Conservation (phyloP, 2,888 invertebrate species). For the Oxycera nigricornis region DNA sequence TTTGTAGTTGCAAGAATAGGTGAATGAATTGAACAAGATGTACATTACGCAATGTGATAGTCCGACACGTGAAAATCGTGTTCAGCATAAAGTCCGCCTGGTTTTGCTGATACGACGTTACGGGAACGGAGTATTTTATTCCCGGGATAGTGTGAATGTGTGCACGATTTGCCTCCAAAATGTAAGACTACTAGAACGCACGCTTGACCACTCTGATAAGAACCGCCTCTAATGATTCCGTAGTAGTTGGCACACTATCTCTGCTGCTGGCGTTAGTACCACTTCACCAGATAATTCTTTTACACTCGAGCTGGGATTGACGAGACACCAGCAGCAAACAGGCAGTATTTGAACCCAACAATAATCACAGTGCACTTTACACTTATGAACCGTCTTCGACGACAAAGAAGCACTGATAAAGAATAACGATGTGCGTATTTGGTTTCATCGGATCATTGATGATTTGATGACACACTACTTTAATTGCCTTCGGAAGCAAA, state of each 20-base stretch:
- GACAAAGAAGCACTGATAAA: not conserved
- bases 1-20: no score
- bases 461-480: not conserved
- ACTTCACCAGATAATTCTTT: not conserved
- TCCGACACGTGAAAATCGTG: no score
- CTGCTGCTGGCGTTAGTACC: not conserved
- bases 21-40: no score
- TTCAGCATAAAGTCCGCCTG: no score
- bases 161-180: no score
- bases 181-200: no score
- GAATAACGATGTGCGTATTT: not conserved
- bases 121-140: no score
- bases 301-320: not conserved
- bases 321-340: not conserved
- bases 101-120: no score
- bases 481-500: slow-evolving; percentile 12
- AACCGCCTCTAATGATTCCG: not conserved
- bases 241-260: not conserved
- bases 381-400: slow-evolving; percentile 2
- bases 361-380: slow-evolving; percentile 31
- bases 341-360: not conserved
- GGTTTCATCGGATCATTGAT: not conserved
- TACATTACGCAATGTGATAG: no score
- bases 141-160: no score
- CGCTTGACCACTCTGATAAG: not conserved